Conservation (phyloP, 2,888 invertebrate genomes). For the Drosophila mayaguana region DNA sequence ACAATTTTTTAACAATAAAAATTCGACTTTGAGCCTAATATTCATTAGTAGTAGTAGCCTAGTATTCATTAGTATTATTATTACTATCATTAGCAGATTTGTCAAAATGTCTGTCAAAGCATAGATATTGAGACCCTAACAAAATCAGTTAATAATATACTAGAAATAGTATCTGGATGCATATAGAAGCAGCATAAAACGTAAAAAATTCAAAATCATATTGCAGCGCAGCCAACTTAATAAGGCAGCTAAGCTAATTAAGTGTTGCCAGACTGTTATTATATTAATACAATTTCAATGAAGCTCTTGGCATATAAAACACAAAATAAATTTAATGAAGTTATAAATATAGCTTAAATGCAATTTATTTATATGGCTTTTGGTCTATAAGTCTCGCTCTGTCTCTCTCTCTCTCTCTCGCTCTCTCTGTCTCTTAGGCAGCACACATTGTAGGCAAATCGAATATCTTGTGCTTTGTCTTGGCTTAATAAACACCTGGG, state of each 20-base stretch:
- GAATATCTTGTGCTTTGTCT: slow-evolving; percentile 14
- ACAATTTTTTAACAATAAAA: neutral
- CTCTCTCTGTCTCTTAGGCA: neutral
- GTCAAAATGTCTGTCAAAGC: neutral
- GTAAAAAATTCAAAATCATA: neutral
- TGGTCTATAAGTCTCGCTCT: neutral
- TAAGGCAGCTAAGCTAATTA: neutral
- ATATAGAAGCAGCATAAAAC: neutral
- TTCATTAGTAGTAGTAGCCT: no score
- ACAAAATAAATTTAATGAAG: slow-evolving; percentile 1
- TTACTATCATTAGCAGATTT: neutral
- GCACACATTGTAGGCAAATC: neutral
- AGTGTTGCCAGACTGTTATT: slow-evolving; percentile 5
- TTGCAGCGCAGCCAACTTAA: slow-evolving; percentile 2
- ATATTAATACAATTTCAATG: neutral
- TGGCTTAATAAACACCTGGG: slow-evolving; percentile 41
- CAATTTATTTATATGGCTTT: neutral
- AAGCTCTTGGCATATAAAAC: neutral
- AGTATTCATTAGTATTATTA: slow-evolving; percentile 2
- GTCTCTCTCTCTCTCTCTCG: neutral
- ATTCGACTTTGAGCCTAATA: neutral
- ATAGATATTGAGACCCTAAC: neutral
- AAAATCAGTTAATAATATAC: neutral
- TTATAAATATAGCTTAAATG: neutral
- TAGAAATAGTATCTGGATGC: neutral